Evolutionary conservation across 2,797 vertebrate species (phyloP), one percentile per base, ranked within the genome.

Genomic region (Esox lucius): DNA sequence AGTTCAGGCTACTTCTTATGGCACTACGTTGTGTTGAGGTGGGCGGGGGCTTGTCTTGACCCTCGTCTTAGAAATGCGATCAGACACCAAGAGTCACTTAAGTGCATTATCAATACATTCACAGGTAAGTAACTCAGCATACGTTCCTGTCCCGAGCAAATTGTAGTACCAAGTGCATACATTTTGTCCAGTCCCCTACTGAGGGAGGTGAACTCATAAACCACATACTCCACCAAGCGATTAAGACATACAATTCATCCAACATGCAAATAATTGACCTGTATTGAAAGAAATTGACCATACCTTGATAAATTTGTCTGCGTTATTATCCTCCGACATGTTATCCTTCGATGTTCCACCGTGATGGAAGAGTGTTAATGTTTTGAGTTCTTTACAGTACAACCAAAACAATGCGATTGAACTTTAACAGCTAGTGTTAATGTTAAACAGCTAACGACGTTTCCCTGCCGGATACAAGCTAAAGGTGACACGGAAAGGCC

Each of bases 241-340:
- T 42, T 46, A 46, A 46, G 9, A 46, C 16, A 28, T 49, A 17
- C 74, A 26, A 26, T 22, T 35, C 7, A 17, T 22, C 22, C 13
- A 24, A 15, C n/a, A 2, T n/a, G 11, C 22, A 28, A 7, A 51
- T 3, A 31, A 28, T 8, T 17, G n/a, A 22, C 26, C 12, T 5
- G 15, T 4, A 51, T 26, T 4, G 12, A 84, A 24, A 17, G 15
- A 11, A 4, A 35, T 31, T 42, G 42, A 46, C 15, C 61, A 39
- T 87, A 98, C 97, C 96, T 97, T 97, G 76, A 98, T 98, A 85
- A 94, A 95, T 87, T 91, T 95, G 88, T 98, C 97, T 91, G 94
- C 94, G 82, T 94, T 95, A 87, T 87, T 94, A 76, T 95, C 95
- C 81, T 95, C 95, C 73, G 96, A 95, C 97, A 98, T 98, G 42